phyloP scores from a whole-genome alignment of 2,113 vertebrate genomes.

The Cichladusa arquata region DNA sequence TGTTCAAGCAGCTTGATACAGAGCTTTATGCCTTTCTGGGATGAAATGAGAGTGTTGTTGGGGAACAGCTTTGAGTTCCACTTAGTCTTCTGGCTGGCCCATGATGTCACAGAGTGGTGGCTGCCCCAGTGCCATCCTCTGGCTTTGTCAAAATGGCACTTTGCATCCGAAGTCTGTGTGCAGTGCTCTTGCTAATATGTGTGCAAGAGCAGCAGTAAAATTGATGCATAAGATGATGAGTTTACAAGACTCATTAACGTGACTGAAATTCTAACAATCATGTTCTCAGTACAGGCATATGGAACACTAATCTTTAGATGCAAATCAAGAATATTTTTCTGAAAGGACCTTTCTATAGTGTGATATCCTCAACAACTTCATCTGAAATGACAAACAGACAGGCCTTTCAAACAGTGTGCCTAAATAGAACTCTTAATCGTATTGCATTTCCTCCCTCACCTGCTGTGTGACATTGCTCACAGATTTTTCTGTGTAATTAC shows the following conservation, averaged over 20 bases:
- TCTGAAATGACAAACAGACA: neutral
- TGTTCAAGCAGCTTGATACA: neutral
- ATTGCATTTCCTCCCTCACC: slow-evolving; percentile 17
- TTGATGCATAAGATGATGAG: neutral
- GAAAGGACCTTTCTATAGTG: neutral
- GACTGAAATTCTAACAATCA: neutral
- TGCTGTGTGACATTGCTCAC: neutral
- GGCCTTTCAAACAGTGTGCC: neutral
- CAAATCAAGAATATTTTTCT: neutral
- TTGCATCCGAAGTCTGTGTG: neutral
- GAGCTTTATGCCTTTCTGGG: neutral
- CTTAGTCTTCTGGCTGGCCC: neutral
- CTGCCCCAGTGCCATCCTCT: neutral
- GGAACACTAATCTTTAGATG: neutral
- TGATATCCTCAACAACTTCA: neutral
- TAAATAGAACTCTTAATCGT: neutral
- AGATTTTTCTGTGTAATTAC: slow-evolving; percentile 10
- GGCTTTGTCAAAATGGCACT: neutral
- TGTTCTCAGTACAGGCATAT: neutral
- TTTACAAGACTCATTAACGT: neutral
- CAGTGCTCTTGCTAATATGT: neutral
- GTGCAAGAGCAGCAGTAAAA: neutral
- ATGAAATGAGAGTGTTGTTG: neutral
- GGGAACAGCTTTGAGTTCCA: neutral
- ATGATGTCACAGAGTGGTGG: rapidly evolving